Base-by-base conservation (phyloP, 92 coral and sea anemone species). In the Pocillopora grandis region DNA sequence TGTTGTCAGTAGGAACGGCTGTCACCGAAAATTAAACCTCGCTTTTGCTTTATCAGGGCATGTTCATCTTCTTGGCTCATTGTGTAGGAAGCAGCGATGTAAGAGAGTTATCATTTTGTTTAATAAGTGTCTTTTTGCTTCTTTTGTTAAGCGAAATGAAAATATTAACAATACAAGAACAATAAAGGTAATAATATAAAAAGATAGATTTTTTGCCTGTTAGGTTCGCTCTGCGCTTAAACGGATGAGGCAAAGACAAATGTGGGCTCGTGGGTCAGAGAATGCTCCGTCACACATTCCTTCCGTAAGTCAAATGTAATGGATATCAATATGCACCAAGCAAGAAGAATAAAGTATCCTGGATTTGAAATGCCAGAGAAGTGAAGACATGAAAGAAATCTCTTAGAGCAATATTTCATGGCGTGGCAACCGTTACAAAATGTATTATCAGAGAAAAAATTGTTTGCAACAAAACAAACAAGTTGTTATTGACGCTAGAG, bases 61-160 rank as follows among this genome's bases (percentile, higher is more conserved):
- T 86, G 18, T 80, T 79, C 20, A 86, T 86, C 75, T 86, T 86
- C 67, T 12, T 80, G 42, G 68, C 75, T 59, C 89, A 86, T 67
- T 86, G 89, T 66, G 81, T 86, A 18, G 89, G 89, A 17, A 86
- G 82, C 65, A 86, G 80, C 86, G 89, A 86, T 61, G 89, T 86
- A 74, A 80, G 89, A 31, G 9, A 6, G 5, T 20, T 12, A 21
- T 35, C 17, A 16, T 63, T 61, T 5, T 15, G 2, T 27, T 58
- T 20, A 3, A n/a, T 21, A 36, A 58, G 37, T 73, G 4, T 20
- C 33, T 13, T 10, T 56, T n/a, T 15, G 36, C 11, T 31, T 70
- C 36, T 21, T 16, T 19, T 70, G 11, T 70, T 35, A 37, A 17
- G 15, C 6, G 17, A 9, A 12, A 20, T 65, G 27, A 20, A 65